These are phyloP conservation scores for Steinernema feltiae DNA, from an alignment of 1,140 invertebrate species.

Conservation along the genomic window DNA sequence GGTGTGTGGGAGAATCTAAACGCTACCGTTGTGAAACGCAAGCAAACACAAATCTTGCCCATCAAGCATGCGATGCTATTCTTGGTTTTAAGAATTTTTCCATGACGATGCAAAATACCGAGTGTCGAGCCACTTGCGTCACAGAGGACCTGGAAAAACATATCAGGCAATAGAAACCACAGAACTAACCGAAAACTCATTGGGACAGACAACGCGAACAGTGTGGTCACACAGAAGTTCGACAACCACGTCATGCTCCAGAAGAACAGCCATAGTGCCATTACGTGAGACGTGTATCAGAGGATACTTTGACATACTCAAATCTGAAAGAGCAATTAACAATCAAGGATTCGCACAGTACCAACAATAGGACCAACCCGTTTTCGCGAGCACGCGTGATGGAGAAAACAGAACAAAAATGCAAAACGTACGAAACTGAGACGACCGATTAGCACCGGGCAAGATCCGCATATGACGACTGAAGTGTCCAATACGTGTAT, in stretches of 20 bases:
- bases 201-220: background rate
- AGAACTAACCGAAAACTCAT: background rate
- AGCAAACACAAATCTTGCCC: background rate
- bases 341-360: background rate
- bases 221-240: background rate
- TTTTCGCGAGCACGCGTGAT: background rate
- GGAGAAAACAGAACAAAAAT: no score
- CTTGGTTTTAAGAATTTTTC: background rate
- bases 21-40: background rate
- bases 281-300: background rate
- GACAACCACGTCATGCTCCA: background rate
- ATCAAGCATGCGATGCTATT: background rate
- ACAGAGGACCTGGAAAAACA: background rate
- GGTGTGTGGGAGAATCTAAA: background rate
- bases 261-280: background rate
- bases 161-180: background rate
- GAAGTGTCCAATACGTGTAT: no score
- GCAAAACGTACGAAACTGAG: no score
- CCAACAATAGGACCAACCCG: background rate
- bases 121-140: background rate
- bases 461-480: no score
- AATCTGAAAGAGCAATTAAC: background rate
- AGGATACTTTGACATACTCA: background rate
- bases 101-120: background rate
- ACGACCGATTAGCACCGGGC: no score